Percentiles rank a stretch among this genome's conserved stretches.
Evolutionary conservation across 2,797 vertebrate species (phyloP).

Genomic region (Crocodylus rhombifer): DNA sequence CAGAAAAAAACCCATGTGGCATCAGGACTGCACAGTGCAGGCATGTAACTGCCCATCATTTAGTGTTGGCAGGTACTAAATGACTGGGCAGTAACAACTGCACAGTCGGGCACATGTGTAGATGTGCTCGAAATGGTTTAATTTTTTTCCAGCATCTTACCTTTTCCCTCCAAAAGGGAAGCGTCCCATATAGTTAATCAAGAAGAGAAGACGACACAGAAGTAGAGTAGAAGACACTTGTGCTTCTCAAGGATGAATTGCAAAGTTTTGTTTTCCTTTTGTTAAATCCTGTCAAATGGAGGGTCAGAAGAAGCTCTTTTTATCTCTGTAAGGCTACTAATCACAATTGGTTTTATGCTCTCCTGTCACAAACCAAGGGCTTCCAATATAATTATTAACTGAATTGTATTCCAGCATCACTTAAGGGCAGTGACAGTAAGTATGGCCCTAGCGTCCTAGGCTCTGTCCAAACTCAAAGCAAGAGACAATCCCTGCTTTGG

Average conservation of each 20-base stretch:
- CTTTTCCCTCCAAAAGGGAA: slow-evolving; percentile 47
- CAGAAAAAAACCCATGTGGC: too few relatives aligned
- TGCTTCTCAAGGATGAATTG: background rate
- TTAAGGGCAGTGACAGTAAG: background rate
- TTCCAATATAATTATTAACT: background rate
- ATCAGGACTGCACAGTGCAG: too few relatives aligned
- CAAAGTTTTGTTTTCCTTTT: slow-evolving; percentile 54
- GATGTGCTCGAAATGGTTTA: background rate
- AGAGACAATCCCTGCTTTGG: background rate
- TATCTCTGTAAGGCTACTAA: background rate
- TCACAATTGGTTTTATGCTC: background rate
- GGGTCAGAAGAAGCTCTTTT: background rate
- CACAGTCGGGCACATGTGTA: too few relatives aligned
- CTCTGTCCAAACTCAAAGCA: background rate
- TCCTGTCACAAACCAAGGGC: slow-evolving; percentile 10
- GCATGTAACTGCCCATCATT: too few relatives aligned
- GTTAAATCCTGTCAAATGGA: background rate
- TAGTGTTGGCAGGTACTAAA: too few relatives aligned
- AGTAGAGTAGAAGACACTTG: slow-evolving; percentile 1
- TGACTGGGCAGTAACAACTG: too few relatives aligned
- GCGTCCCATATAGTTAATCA: slow-evolving; percentile 54
- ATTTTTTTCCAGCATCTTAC: slow-evolving; percentile 24
- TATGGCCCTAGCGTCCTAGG: too few relatives aligned
- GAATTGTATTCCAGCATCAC: background rate
- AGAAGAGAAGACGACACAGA: slow-evolving; percentile 38